These are phyloP conservation scores for Varanus komodoensis DNA, from an alignment of 2,113 vertebrate genomes.

Conservation along the genomic window DNA sequence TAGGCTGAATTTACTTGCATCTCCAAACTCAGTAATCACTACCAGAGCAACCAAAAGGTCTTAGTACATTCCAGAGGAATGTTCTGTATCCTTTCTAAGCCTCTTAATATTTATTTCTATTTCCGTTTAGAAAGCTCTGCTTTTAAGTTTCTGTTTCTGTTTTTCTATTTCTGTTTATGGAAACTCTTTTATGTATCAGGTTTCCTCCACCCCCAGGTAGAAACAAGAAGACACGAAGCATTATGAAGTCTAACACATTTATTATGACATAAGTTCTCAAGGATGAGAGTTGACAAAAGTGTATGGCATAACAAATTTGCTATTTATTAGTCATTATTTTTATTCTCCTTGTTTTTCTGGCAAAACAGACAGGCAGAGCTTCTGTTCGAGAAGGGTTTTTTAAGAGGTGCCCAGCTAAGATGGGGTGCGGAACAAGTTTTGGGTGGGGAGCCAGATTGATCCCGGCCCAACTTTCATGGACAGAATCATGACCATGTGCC, in stretches of 20 bases:
- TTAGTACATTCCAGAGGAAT: not conserved
- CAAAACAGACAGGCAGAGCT: no score
- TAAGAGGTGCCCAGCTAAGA: not conserved
- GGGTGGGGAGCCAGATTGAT: no score
- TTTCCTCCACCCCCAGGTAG: not conserved
- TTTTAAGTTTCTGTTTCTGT: not conserved
- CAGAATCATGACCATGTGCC: no score
- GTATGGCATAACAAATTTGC: not conserved
- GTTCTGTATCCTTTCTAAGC: not conserved
- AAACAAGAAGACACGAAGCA: not conserved
- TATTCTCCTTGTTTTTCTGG: not conserved
- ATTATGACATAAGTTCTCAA: not conserved
- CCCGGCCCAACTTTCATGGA: no score
- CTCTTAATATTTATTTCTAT: not conserved
- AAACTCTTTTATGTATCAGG: not conserved
- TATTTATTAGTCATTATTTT: not conserved
- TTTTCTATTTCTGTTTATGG: no score
- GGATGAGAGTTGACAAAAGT: not conserved
- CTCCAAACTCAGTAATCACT: not conserved
- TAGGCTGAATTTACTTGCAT: not conserved
- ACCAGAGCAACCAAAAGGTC: not conserved
- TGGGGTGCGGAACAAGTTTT: no score
- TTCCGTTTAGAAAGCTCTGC: not conserved
- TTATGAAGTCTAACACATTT: not conserved
- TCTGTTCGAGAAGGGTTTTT: not conserved